Base-by-base conservation (phyloP, 2,797 vertebrate genomes). In the Parauchenoglanis ngamensis region DNA sequence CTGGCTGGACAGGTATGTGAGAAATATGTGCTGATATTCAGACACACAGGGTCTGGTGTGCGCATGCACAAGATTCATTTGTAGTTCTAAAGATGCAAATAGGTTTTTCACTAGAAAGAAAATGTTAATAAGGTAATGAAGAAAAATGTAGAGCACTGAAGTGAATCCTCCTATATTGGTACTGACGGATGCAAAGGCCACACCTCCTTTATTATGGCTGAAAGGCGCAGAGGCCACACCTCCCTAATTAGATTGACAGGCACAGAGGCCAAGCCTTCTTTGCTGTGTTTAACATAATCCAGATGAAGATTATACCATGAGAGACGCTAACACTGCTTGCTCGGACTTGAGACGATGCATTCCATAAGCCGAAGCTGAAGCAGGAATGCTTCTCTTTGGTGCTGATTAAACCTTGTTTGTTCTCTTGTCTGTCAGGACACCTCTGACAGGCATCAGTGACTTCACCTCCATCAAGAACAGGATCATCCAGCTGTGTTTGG, bases 401-500 rank as follows among this genome's bases (percentile, higher is more conserved):
- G 21, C 63, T 76, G 54, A 13, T 17, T 80, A 56, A 54, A 35
- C 57, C 61, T 76, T 81, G 61, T 89, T 8, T 65, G 31, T 52
- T 19, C 31, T 82, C 44, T 28, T 23, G 57, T 77, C 81, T 90
- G 87, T 23, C 91, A 99, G 98, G 93, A 95, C 97, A 77, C 97
- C 97, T 0, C 95, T 97, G 93, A 96, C 97, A 21, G 96, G 97
- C 87, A 92, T 96, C 91, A 96, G 93, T 23, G 97, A 99, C 93
- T 97, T 98, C 93, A 96, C 96, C 13, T 91, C 96, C 86, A 98
- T 96, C 79, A 99, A 98, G 91, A 97, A 98, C 94, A 96, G 95
- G 91, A 98, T 99, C 94, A 98, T 99, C 93, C 97, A 98, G 83
- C 96, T 99, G 76, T 98, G 98, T 90, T 94, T 99, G 95, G 98